Percentiles rank a stretch among this genome's conserved stretches.
Evolutionary conservation across 1,140 invertebrate genomes (phyloP).

Genomic region (Papilio dardanus): DNA sequence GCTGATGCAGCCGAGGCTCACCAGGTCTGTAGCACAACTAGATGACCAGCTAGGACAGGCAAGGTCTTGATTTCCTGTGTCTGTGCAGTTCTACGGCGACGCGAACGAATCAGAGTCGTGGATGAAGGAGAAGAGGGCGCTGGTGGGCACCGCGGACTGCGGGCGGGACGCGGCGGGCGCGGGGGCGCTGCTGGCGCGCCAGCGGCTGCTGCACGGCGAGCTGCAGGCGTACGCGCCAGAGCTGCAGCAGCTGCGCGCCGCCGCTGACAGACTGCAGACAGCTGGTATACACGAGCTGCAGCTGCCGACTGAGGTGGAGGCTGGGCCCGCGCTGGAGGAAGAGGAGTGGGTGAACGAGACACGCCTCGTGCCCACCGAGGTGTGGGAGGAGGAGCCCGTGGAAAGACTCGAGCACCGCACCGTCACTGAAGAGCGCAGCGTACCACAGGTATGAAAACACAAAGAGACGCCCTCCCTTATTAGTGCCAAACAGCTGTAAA

Average conservation of each 20-base stretch:
- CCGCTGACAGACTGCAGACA: slow-evolving; percentile 91
- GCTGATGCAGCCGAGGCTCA: slow-evolving; percentile 97
- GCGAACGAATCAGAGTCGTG: slow-evolving; percentile 99
- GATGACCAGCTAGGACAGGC: neutral
- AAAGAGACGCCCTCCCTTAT: neutral
- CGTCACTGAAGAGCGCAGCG: slow-evolving; percentile 92
- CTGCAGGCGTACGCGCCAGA: slow-evolving; percentile 95
- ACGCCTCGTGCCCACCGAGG: slow-evolving; percentile 92
- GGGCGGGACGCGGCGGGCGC: slow-evolving; percentile 95
- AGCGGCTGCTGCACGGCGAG: slow-evolving; percentile 95
- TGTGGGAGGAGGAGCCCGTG: slow-evolving; percentile 94
- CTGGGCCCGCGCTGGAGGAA: slow-evolving; percentile 85
- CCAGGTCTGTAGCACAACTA: slow-evolving; percentile 81
- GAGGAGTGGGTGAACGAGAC: slow-evolving; percentile 91
- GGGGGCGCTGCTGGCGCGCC: slow-evolving; percentile 91
- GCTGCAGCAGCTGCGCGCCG: slow-evolving; percentile 92
- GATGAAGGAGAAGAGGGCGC: slow-evolving; percentile 96
- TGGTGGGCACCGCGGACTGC: slow-evolving; percentile 94
- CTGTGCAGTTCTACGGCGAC: slow-evolving; percentile 94
- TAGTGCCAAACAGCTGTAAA: no score
- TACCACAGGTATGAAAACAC: slow-evolving; percentile 88
- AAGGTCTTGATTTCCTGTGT: slow-evolving; percentile 25
- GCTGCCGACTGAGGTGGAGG: slow-evolving; percentile 87
- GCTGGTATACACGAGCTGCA: slow-evolving; percentile 90
- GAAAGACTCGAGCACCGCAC: slow-evolving; percentile 92